phyloP scores from a whole-genome alignment of 2,888 invertebrate species.

The Amorpha juglandis region DNA sequence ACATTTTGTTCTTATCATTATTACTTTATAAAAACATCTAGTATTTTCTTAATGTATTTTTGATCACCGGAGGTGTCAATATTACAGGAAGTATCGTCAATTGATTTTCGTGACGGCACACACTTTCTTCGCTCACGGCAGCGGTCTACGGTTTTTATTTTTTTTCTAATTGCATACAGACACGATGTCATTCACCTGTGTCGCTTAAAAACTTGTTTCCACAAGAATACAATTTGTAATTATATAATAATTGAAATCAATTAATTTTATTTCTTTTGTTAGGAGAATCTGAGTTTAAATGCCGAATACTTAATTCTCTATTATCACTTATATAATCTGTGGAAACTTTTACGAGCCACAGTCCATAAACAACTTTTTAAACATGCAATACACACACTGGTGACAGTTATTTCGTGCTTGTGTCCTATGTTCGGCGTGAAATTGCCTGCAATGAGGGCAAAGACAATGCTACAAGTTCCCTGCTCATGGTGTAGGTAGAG shows the following conservation, averaged over 20 bases:
- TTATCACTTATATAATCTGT: constrained; percentile 10
- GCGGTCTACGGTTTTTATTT: constrained; percentile 19
- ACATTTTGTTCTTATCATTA: background rate
- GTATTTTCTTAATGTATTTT: constrained; percentile 58
- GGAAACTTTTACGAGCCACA: background rate
- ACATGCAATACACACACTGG: constrained; percentile 25
- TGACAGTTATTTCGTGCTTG: constrained; percentile 28
- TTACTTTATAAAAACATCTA: background rate
- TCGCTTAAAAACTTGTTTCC: constrained; percentile 4
- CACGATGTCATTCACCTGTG: constrained; percentile 24
- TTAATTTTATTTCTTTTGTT: constrained; percentile 10
- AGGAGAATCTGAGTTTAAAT: background rate
- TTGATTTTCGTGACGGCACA: constrained; percentile 57
- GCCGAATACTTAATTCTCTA: background rate
- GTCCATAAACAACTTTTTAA: constrained; percentile 10
- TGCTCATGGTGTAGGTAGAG: background rate
- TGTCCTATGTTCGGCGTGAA: constrained; percentile 20
- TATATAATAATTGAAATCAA: constrained; percentile 5
- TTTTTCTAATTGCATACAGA: constrained; percentile 24
- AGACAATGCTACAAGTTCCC: constrained; percentile 5
- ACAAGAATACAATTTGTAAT: background rate
- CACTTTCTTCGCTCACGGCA: constrained; percentile 34
- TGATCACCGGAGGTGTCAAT: constrained; percentile 63
- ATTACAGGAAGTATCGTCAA: constrained; percentile 55
- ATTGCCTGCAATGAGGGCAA: constrained; percentile 21